Base-by-base conservation (phyloP, 2,113 vertebrate genomes). In the Crotalus horridus region DNA sequence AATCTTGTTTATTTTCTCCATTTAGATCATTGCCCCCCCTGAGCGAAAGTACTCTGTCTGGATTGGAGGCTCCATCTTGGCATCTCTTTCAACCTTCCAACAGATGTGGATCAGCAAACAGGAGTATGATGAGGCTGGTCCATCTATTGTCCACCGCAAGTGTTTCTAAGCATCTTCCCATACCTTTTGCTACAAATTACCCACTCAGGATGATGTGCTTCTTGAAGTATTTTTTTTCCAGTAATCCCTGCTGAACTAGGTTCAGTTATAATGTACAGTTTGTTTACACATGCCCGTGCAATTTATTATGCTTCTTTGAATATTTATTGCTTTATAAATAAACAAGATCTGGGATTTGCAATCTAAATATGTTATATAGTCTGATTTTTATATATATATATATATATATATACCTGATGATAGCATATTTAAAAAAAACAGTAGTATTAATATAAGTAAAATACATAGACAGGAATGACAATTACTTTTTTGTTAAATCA, bases 41-140 rank as follows among this genome's bases (percentile, higher is more conserved):
- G 98, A 98, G 92, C 97, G 98, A 96, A 98, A 98, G 94, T 98
- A 98, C 94, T 98, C 98, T 54, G 98, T 98, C 91, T 98, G 98
- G 98, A 98, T 98, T 0, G 98, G 98, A 81, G 98, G 98, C 87
- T 98, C 98, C 93, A 98, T 98, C 94, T 96, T 98, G 48, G 98
- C 98, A 58, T 98, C 98, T 69, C 97, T 98, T 96, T 98, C 98
- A 95, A 98, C 98, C 95, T 99, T 99, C 97, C 98, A 99, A 97
- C 99, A 99, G 96, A 99, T 99, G 99, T 99, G 99, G 99, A 99
- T 99, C 96, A 99, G 98, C 95, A 99, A 99, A 96, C 98, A 99
- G 91, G 99, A 99, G 94, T 99, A 99, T 12, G 98, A 99, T 3
- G 99, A 99, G 94, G 98, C 99, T 43, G 99, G 99, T 46, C 98